These are phyloP conservation scores for Xenopus laevis DNA, from an alignment of 2,113 vertebrate genomes.

Conservation along the genomic window DNA sequence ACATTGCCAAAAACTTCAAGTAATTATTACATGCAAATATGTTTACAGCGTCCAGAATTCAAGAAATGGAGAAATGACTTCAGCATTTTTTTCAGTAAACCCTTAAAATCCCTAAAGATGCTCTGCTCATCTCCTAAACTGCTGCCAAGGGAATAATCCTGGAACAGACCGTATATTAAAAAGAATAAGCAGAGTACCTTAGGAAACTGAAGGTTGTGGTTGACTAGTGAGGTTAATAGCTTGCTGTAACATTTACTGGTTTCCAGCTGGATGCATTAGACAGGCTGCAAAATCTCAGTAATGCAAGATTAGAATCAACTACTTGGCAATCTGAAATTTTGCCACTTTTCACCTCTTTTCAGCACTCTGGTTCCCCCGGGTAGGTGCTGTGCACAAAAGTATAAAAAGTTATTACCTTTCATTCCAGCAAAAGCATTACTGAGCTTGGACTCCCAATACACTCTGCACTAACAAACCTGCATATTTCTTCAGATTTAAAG, in stretches of 20 bases:
- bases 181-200: constrained; percentile 37
- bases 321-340: constrained; percentile 44
- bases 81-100: constrained; percentile 40
- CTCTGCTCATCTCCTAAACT: constrained; percentile 30
- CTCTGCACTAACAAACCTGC: constrained; percentile 8
- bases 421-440: constrained; percentile 38
- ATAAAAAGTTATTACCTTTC: constrained; percentile 44
- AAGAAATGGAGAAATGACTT: constrained; percentile 40
- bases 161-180: constrained; percentile 38
- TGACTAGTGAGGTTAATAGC: constrained; percentile 46
- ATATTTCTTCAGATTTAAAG: constrained; percentile 12
- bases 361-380: constrained; percentile 34
- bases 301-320: constrained; percentile 41
- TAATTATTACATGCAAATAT: constrained; percentile 42
- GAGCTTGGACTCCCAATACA: constrained; percentile 15
- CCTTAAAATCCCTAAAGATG: constrained; percentile 38
- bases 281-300: constrained; percentile 43
- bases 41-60: constrained; percentile 32
- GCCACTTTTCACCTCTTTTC: constrained; percentile 44
- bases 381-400: constrained; percentile 32
- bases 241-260: constrained; percentile 46
- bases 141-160: constrained; percentile 37
- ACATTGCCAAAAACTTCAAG: constrained; percentile 27
- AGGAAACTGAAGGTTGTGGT: constrained; percentile 45
- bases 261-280: constrained; percentile 37